Evolutionary conservation across 2,888 invertebrate genomes (phyloP).

Genomic region (Tachystola acroxantha): DNA sequence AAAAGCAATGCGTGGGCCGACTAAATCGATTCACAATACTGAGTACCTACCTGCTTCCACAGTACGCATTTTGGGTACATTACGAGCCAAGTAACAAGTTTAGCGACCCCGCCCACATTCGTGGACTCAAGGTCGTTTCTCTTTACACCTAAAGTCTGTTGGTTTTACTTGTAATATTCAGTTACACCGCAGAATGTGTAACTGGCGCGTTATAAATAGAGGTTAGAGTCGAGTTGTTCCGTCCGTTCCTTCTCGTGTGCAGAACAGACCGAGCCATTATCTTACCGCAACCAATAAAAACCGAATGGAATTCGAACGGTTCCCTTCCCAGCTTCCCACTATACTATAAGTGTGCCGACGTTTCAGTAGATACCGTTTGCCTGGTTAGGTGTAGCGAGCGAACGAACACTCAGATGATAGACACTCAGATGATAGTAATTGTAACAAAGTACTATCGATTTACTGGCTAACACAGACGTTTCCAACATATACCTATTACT

Average conservation of each 20-base stretch:
- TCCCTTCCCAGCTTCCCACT: no score
- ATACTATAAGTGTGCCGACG: conserved; percentile 28
- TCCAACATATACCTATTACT: no score
- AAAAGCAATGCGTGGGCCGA: not conserved
- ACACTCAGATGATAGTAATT: no score
- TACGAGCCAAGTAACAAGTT: conserved; percentile 15
- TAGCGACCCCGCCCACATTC: conserved; percentile 28
- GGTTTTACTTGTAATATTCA: conserved; percentile 65
- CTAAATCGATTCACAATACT: not conserved
- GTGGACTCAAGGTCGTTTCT: conserved; percentile 36
- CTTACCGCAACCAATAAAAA: conserved; percentile 68
- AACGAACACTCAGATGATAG: no score
- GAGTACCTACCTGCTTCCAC: not conserved
- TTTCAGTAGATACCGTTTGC: no score
- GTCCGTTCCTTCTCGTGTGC: conserved; percentile 43
- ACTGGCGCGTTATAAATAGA: conserved; percentile 65
- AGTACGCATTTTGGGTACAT: not conserved
- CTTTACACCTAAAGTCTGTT: conserved; percentile 45
- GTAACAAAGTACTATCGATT: no score
- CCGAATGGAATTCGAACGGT: conserved; percentile 58
- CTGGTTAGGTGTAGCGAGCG: no score
- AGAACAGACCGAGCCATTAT: conserved; percentile 68
- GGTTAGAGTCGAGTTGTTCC: conserved; percentile 54
- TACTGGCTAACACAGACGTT: no score
- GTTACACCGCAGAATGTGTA: conserved; percentile 55